These are phyloP conservation scores for Diarsia dahlii DNA, from an alignment of 2,888 invertebrate species.

Conservation along the genomic window DNA sequence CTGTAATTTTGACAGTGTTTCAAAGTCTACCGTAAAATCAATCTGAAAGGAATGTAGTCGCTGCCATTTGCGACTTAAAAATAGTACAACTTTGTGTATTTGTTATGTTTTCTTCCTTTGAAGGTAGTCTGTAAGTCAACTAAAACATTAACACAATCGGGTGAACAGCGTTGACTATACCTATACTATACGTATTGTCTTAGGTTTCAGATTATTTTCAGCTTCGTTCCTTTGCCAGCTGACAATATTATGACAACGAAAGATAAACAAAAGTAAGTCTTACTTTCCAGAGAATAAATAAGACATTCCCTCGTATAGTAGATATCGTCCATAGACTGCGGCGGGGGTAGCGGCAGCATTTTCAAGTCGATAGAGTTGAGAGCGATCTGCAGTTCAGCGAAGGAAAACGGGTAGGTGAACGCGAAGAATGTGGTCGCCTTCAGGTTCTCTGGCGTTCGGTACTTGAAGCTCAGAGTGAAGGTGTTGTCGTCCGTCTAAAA, in stretches of 20 bases:
- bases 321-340: slow-evolving; percentile 92
- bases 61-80: background rate
- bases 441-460: slow-evolving; percentile 92
- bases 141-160: background rate
- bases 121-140: background rate
- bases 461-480: slow-evolving; percentile 94
- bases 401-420: slow-evolving; percentile 97
- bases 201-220: background rate
- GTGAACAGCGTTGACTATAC: background rate
- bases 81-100: background rate
- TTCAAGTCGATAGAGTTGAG: slow-evolving; percentile 93
- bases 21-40: background rate
- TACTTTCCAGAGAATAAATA: slow-evolving; percentile 94
- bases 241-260: too few relatives aligned
- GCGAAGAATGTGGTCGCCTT: slow-evolving; percentile 96
- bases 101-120: background rate
- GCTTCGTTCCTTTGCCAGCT: background rate
- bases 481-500: slow-evolving; percentile 93
- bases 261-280: slow-evolving; percentile 11
- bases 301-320: slow-evolving; percentile 96
- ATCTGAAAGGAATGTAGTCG: background rate
- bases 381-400: slow-evolving; percentile 94
- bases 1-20: background rate
- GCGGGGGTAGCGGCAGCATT: slow-evolving; percentile 85
- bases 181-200: background rate